Evolutionary conservation across 2,888 invertebrate genomes (phyloP).

Genomic region (Lapara coniferarum): DNA sequence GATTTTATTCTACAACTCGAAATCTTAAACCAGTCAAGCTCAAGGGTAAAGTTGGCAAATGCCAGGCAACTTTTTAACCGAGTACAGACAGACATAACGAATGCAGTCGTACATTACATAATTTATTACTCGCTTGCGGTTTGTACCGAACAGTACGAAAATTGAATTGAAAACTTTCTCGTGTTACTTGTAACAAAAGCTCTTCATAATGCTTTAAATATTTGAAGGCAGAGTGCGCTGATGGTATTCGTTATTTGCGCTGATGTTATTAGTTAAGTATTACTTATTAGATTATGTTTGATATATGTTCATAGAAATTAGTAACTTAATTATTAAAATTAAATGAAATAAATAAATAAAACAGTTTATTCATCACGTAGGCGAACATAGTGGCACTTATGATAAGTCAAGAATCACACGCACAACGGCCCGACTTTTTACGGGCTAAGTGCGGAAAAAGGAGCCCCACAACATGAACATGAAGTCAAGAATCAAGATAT

Average conservation of each 20-base stretch:
- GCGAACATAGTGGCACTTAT: too few species aligned
- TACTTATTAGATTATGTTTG: too few species aligned
- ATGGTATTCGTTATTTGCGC: not conserved
- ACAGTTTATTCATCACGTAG: too few species aligned
- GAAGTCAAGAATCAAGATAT: too few species aligned
- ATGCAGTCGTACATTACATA: slow-evolving; percentile 33
- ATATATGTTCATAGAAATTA: too few species aligned
- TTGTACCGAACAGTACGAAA: slow-evolving; percentile 29
- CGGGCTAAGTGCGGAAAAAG: too few species aligned
- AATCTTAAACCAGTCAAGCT: slow-evolving; percentile 32
- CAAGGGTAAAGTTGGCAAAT: slow-evolving; percentile 27
- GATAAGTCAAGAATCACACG: too few species aligned
- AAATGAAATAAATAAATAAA: too few species aligned
- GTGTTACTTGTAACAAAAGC: slow-evolving; percentile 27
- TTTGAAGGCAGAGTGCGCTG: not conserved
- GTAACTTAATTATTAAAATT: too few species aligned
- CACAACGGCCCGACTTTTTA: too few species aligned
- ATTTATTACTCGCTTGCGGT: slow-evolving; percentile 34
- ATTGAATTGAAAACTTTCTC: slow-evolving; percentile 38
- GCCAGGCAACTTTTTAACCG: slow-evolving; percentile 29
- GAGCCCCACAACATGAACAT: too few species aligned
- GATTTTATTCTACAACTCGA: not conserved
- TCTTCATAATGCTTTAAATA: slow-evolving; percentile 13
- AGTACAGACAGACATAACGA: slow-evolving; percentile 31
- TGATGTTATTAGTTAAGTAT: not conserved